Evolutionary conservation across 2,797 vertebrate genomes (phyloP).

Genomic region (Platyrinchus mystaceus): DNA sequence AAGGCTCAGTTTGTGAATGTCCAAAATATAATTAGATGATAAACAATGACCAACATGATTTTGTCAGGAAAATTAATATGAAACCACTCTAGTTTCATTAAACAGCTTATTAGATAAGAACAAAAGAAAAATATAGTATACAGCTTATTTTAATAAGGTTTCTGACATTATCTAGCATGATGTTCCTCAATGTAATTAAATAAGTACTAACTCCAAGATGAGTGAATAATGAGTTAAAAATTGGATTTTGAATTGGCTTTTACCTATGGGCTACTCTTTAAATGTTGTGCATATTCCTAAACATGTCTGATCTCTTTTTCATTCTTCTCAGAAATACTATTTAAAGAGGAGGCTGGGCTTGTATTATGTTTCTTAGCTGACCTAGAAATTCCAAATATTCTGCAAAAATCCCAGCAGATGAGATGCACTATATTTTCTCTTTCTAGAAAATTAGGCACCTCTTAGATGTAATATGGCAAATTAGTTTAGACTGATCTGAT

Average conservation of each 20-base stretch:
- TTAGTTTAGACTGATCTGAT: neutral
- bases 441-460: neutral
- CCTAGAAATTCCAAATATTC: neutral
- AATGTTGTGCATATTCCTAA: neutral
- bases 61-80: conserved; percentile 2
- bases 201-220: neutral
- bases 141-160: neutral
- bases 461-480: neutral
- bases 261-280: neutral
- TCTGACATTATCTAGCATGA: neutral
- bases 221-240: neutral
- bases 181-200: neutral
- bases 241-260: neutral
- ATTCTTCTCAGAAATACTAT: neutral
- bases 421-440: neutral
- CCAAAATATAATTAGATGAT: neutral
- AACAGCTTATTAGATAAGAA: neutral
- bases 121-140: neutral
- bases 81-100: neutral
- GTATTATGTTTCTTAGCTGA: neutral
- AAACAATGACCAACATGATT: neutral
- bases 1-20: neutral
- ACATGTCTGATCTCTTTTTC: neutral
- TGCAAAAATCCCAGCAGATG: neutral
- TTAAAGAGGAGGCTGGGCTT: neutral